These are phyloP conservation scores for Mimumesa dahlbomi DNA, from an alignment of 2,888 invertebrate genomes.

Conservation along the genomic window DNA sequence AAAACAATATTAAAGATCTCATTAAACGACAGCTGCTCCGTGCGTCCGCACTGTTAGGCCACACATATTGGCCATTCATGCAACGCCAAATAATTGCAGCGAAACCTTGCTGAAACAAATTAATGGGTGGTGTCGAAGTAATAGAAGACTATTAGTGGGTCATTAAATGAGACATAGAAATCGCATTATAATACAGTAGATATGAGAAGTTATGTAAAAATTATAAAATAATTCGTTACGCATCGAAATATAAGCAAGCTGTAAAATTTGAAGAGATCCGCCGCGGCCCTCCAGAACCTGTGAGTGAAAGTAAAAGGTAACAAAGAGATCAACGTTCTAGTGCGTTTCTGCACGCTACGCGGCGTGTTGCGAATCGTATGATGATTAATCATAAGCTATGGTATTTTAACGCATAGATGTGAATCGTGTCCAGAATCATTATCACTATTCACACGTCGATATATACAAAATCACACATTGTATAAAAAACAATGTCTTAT, in stretches of 20 bases:
- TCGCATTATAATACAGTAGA: slow-evolving; percentile 58
- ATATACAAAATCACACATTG: background rate
- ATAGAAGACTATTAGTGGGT: slow-evolving; percentile 66
- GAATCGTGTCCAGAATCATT: slow-evolving; percentile 63
- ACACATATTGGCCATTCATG: slow-evolving; percentile 77
- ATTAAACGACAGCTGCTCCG: slow-evolving; percentile 78
- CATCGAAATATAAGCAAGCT: slow-evolving; percentile 74
- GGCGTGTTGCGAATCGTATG: slow-evolving; percentile 27
- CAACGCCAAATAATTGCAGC: slow-evolving; percentile 79
- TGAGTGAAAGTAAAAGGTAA: slow-evolving; percentile 61
- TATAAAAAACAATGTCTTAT: background rate
- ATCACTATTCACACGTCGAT: slow-evolving; percentile 33
- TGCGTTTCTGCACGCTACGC: slow-evolving; percentile 36
- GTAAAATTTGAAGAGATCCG: slow-evolving; percentile 69
- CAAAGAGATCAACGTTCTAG: slow-evolving; percentile 49
- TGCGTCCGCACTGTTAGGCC: slow-evolving; percentile 78
- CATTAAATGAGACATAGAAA: slow-evolving; percentile 52
- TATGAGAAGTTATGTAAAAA: slow-evolving; percentile 44
- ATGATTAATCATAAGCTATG: slow-evolving; percentile 30
- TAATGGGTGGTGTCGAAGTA: slow-evolving; percentile 65
- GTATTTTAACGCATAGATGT: slow-evolving; percentile 44
- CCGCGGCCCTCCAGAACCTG: slow-evolving; percentile 78
- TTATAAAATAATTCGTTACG: slow-evolving; percentile 60
- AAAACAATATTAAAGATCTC: background rate
- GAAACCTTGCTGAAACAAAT: slow-evolving; percentile 78